phyloP scores from a whole-genome alignment of 2,113 vertebrate species.

The Lepidothrix coronata region DNA sequence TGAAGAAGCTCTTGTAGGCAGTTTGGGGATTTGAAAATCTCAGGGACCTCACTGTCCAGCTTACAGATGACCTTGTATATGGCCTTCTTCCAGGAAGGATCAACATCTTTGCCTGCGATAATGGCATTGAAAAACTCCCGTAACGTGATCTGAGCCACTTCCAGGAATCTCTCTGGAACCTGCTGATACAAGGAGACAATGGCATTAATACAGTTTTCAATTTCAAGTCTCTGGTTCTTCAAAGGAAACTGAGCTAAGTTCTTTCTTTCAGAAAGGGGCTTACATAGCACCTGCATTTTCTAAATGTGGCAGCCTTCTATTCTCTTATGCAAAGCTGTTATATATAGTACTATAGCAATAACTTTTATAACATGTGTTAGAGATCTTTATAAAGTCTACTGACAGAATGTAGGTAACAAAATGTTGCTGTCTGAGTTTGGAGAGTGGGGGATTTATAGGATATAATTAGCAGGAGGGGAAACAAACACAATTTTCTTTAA shows the following conservation, averaged over 20 bases:
- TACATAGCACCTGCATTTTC: slow-evolving; percentile 79
- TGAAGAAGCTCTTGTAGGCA: slow-evolving; percentile 99
- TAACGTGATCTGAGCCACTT: slow-evolving; percentile 98
- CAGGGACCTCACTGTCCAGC: slow-evolving; percentile 97
- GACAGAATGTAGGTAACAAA: slow-evolving; percentile 59
- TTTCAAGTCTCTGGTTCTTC: slow-evolving; percentile 86
- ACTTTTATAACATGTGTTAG: slow-evolving; percentile 73
- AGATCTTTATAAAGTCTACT: slow-evolving; percentile 65
- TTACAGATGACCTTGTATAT: slow-evolving; percentile 99
- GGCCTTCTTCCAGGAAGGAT: slow-evolving; percentile 99
- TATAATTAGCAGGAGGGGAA: slow-evolving; percentile 59
- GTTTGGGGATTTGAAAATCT: slow-evolving; percentile 98
- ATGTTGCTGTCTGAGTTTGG: slow-evolving; percentile 44
- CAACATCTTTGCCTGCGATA: slow-evolving; percentile 97
- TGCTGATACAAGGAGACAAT: slow-evolving; percentile 83
- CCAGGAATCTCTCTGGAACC: slow-evolving; percentile 98
- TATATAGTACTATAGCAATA: slow-evolving; percentile 79
- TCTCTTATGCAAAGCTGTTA: slow-evolving; percentile 81
- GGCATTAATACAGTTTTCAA: slow-evolving; percentile 88
- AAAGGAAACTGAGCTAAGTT: slow-evolving; percentile 79
- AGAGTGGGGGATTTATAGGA: slow-evolving; percentile 50
- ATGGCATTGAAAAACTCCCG: slow-evolving; percentile 99
- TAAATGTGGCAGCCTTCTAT: slow-evolving; percentile 78
- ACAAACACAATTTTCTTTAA: slow-evolving; percentile 61
- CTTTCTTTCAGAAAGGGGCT: slow-evolving; percentile 77